Conservation (phyloP, 2,113 vertebrate genomes). For the Hippocampus guttulatus region DNA sequence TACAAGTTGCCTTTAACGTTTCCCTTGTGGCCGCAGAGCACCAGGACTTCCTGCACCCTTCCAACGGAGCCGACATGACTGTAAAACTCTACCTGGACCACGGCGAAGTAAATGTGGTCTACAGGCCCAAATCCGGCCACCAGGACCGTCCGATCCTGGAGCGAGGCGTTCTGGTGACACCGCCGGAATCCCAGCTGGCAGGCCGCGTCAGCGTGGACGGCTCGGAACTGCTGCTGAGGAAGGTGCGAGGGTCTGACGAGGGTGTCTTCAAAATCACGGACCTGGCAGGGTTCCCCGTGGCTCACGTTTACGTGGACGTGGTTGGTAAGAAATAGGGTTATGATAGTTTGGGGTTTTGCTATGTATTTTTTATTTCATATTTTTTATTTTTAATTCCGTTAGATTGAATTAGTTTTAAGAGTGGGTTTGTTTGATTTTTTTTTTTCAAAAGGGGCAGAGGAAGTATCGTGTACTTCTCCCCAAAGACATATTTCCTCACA, state of each 20-base stretch:
- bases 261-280: conserved; percentile 68
- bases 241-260: conserved; percentile 39
- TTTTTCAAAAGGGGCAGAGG: too few species aligned
- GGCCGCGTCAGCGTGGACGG: conserved; percentile 61
- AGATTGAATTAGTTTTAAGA: neutral
- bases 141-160: conserved; percentile 53
- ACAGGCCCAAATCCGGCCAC: conserved; percentile 54
- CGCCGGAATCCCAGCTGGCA: conserved; percentile 57
- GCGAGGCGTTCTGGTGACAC: conserved; percentile 47
- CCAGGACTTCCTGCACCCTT: conserved; percentile 49
- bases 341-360: too few species aligned
- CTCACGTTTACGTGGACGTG: conserved; percentile 60
- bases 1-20: neutral
- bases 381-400: neutral
- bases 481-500: too few species aligned
- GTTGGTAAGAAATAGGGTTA: conserved; percentile 46
- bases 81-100: conserved; percentile 62
- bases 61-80: conserved; percentile 54
- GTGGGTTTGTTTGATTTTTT: neutral
- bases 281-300: conserved; percentile 61
- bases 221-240: conserved; percentile 60
- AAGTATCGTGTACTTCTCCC: too few species aligned
- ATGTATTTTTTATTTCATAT: neutral
- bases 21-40: conserved; percentile 53
- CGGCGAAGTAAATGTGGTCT: conserved; percentile 55